A percentile compares a stretch with the other conserved stretches of the same genome.
Evolutionary conservation across 2,113 vertebrate species (phyloP).

Genomic region (Pseudonaja textilis): DNA sequence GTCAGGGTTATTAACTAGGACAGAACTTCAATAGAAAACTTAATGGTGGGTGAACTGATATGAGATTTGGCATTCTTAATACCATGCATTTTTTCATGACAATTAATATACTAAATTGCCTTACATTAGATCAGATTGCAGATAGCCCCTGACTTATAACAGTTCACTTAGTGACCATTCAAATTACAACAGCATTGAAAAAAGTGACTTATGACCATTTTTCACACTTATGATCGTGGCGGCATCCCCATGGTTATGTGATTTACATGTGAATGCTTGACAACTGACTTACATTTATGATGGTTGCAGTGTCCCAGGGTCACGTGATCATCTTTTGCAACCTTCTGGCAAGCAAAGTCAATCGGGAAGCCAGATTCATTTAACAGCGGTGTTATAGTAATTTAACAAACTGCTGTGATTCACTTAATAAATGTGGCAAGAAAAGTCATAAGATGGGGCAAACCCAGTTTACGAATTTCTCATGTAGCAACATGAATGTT

Average conservation of each 20-base stretch:
- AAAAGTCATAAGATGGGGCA: too few relatives aligned
- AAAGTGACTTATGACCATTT: not conserved
- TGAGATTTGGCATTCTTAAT: not conserved
- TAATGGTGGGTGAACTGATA: not conserved
- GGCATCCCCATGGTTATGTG: not conserved
- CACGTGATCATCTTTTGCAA: not conserved
- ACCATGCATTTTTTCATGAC: not conserved
- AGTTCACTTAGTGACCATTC: not conserved
- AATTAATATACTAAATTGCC: not conserved
- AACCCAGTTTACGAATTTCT: too few relatives aligned
- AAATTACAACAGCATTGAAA: not conserved
- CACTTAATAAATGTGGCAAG: too few relatives aligned
- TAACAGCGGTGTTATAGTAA: too few relatives aligned
- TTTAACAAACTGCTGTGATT: not conserved
- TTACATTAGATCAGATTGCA: not conserved
- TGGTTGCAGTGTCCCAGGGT: not conserved
- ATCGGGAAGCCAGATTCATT: too few relatives aligned
- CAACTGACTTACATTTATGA: not conserved
- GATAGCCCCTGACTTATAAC: not conserved
- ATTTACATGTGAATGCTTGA: not conserved
- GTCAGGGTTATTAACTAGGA: not conserved
- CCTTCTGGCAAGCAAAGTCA: too few relatives aligned
- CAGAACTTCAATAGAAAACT: not conserved
- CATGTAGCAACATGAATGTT: too few relatives aligned
- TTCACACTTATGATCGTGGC: not conserved